Conservation (phyloP, 2,797 vertebrate genomes). For the Columba guinea region DNA sequence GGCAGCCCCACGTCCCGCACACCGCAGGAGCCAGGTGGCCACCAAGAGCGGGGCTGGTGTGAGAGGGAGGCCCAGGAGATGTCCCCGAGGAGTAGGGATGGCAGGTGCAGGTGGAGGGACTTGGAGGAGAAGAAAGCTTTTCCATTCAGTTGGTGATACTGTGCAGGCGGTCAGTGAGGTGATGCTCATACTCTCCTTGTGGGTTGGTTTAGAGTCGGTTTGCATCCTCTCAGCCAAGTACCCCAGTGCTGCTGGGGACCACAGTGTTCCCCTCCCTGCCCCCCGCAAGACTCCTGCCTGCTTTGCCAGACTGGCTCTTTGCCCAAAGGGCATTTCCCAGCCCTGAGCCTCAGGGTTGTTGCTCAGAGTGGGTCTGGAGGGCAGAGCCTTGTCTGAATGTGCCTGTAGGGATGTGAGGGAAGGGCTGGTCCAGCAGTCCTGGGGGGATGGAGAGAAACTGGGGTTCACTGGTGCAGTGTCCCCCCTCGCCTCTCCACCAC, state of each 20-base stretch:
- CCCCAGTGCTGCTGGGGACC: neutral
- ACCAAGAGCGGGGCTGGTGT: fast-evolving
- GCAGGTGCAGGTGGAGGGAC: fast-evolving
- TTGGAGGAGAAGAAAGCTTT: neutral
- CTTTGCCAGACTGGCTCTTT: neutral
- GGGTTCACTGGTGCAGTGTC: neutral
- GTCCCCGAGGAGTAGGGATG: neutral
- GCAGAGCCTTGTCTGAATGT: neutral
- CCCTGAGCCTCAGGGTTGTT: neutral
- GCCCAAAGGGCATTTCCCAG: neutral
- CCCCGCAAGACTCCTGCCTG: fast-evolving
- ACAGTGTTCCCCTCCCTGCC: neutral
- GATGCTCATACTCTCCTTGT: neutral
- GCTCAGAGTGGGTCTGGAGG: fast-evolving
- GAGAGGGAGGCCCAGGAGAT: fast-evolving
- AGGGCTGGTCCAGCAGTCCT: neutral
- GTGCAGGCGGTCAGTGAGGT: neutral
- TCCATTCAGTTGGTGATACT: fast-evolving
- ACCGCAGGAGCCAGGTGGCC: fast-evolving
- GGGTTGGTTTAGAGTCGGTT: no score
- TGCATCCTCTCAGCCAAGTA: neutral
- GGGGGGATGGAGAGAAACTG: neutral
- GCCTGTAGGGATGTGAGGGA: fast-evolving
- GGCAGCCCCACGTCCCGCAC: neutral
- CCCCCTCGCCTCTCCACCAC: neutral